A percentile compares a stretch with the other conserved stretches of the same genome.
phyloP scores from a whole-genome alignment of 2,888 invertebrate genomes.

The Scaptomyza polygonia region DNA sequence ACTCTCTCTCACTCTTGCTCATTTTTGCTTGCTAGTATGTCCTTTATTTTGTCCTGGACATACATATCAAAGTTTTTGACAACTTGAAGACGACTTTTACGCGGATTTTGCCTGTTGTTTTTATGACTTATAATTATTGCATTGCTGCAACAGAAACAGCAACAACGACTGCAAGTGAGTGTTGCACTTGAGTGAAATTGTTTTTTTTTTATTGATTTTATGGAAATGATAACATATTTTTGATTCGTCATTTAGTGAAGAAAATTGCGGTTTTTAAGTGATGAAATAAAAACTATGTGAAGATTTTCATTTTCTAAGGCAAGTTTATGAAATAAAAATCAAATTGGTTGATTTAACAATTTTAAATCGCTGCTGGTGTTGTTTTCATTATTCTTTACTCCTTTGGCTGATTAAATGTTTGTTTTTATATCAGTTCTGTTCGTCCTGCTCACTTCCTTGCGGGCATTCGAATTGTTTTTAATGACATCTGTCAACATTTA shows the following conservation, averaged over 20 bases:
- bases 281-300: no score
- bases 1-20: background rate
- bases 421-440: slow-evolving; percentile 4
- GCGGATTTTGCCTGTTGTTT: slow-evolving; percentile 46
- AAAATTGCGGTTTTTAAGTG: no score
- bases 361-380: slow-evolving; percentile 9
- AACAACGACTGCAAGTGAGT: background rate
- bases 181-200: background rate
- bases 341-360: background rate
- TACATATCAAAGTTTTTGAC: slow-evolving; percentile 44
- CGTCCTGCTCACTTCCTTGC: slow-evolving; percentile 17
- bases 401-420: slow-evolving; percentile 29
- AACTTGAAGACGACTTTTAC: slow-evolving; percentile 50
- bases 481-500: slow-evolving; percentile 58
- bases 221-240: background rate
- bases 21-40: background rate
- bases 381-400: slow-evolving; percentile 28
- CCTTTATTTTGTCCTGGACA: slow-evolving; percentile 12
- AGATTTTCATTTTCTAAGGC: no score
- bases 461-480: slow-evolving; percentile 32
- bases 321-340: background rate
- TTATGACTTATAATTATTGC: slow-evolving; percentile 41
- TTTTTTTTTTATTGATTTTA: background rate
- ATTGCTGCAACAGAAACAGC: slow-evolving; percentile 12
- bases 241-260: no score